A percentile compares a stretch with the other conserved stretches of the same genome.
Conservation (phyloP, 2,113 vertebrate species). For the Amblyopsis rosae region DNA sequence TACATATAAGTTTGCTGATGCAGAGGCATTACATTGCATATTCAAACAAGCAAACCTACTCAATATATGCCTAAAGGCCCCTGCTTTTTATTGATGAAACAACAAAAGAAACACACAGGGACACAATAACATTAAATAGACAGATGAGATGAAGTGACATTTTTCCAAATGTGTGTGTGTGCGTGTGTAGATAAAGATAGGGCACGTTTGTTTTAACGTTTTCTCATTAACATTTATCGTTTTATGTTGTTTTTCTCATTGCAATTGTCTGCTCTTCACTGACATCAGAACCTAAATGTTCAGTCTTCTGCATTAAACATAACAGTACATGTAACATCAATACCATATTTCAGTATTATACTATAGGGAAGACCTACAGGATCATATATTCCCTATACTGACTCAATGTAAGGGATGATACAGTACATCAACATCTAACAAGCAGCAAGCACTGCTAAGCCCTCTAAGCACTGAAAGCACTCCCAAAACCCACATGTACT, state of each 20-base stretch:
- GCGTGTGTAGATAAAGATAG: too few species aligned
- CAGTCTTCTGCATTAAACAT: conserved; percentile 17
- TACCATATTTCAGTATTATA: conserved; percentile 18
- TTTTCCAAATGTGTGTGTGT: too few species aligned
- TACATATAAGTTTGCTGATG: background rate
- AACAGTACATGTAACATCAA: conserved; percentile 26
- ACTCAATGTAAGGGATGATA: conserved; percentile 49
- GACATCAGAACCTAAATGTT: conserved; percentile 11
- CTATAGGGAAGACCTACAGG: conserved; percentile 12
- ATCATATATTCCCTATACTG: conserved; percentile 26
- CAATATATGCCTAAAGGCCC: too few species aligned
- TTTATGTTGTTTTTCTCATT: too few species aligned
- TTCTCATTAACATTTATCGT: too few species aligned
- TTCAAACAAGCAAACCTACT: background rate
- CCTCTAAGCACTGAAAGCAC: conserved; percentile 52
- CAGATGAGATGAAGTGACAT: too few species aligned
- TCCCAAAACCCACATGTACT: conserved; percentile 55
- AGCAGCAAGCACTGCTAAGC: conserved; percentile 14
- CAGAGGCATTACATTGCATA: background rate
- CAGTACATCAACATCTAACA: conserved; percentile 40
- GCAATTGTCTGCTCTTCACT: background rate
- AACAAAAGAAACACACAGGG: too few species aligned
- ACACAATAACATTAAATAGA: too few species aligned
- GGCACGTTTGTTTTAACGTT: too few species aligned
- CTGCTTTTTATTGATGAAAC: too few species aligned